phyloP scores from a whole-genome alignment of 2,797 vertebrate genomes.

The Schizopygopsis pylzovi region DNA sequence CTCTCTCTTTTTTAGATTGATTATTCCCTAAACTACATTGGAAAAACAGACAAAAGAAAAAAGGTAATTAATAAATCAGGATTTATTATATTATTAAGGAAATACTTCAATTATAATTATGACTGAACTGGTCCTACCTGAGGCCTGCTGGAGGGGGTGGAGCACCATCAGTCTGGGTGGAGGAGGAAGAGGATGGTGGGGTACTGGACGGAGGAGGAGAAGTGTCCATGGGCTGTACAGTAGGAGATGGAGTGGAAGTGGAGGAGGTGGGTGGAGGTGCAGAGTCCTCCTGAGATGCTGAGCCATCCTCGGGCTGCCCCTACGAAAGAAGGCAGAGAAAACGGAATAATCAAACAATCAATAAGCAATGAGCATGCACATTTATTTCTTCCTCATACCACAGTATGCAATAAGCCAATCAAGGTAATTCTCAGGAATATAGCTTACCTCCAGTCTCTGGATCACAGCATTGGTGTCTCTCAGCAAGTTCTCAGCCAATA shows the following conservation, averaged over 20 bases:
- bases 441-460: conserved; percentile 84
- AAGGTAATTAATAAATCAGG: not conserved
- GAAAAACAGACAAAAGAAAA: not conserved
- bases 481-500: conserved; percentile 89
- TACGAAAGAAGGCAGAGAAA: conserved; percentile 55
- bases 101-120: not conserved
- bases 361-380: not conserved
- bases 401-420: not conserved
- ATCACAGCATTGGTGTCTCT: conserved; percentile 86
- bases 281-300: conserved; percentile 71
- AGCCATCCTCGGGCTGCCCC: conserved; percentile 69
- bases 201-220: conserved; percentile 74
- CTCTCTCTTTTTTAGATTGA: not conserved
- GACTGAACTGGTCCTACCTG: conserved; percentile 67
- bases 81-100: not conserved
- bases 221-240: conserved; percentile 81
- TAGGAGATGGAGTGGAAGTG: conserved; percentile 77
- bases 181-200: conserved; percentile 73
- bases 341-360: not conserved
- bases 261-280: conserved; percentile 63
- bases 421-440: not conserved
- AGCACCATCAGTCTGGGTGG: conserved; percentile 74
- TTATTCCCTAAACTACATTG: not conserved
- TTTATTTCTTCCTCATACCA: not conserved
- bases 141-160: conserved; percentile 75